These are phyloP conservation scores for Hippopotamyrus pictus DNA, from an alignment of 2,797 vertebrate species.

Conservation along the genomic window DNA sequence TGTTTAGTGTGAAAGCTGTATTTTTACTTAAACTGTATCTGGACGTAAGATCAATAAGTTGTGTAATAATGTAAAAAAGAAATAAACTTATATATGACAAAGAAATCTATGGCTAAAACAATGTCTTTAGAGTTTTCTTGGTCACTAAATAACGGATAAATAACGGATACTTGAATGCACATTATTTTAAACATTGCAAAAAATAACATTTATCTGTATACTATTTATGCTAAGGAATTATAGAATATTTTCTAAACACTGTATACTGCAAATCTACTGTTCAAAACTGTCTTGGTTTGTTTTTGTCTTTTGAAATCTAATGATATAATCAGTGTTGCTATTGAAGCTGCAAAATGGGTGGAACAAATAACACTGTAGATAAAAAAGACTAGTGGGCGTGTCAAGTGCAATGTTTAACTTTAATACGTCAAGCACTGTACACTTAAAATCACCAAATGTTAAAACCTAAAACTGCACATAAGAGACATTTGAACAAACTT, in stretches of 20 bases:
- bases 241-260: background rate
- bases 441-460: background rate
- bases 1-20: conserved; percentile 63
- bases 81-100: conserved; percentile 54
- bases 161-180: conserved; percentile 61
- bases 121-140: conserved; percentile 76
- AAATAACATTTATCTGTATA: background rate
- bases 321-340: background rate
- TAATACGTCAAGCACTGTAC: background rate
- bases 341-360: background rate
- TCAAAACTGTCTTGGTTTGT: background rate
- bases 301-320: background rate
- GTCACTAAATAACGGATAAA: conserved; percentile 68
- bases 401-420: background rate
- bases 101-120: conserved; percentile 58
- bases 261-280: background rate
- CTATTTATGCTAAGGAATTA: background rate
- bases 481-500: background rate
- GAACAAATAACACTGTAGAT: background rate
- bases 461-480: background rate
- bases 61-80: conserved; percentile 48
- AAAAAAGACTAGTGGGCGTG: background rate
- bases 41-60: conserved; percentile 62
- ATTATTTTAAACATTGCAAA: conserved; percentile 30
- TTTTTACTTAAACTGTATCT: conserved; percentile 60